A percentile compares a stretch with the other conserved stretches of the same genome.
Evolutionary conservation across 2,888 invertebrate genomes (phyloP).

Genomic region (Baccha elongata): DNA sequence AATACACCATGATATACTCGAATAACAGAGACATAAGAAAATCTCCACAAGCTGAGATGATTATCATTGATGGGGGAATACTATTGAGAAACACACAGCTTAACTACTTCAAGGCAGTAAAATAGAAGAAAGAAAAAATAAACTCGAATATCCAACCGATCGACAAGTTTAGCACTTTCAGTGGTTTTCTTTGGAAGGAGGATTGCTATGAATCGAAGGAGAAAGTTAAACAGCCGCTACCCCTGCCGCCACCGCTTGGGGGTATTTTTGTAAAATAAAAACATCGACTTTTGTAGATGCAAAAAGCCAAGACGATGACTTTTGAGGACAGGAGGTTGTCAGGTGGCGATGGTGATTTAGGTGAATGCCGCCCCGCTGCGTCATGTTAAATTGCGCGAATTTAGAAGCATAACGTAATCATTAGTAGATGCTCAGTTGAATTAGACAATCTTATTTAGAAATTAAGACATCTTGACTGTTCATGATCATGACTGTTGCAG

Average conservation of each 20-base stretch:
- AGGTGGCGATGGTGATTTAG: conserved; percentile 13
- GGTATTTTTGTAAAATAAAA: conserved; percentile 20
- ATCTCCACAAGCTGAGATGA: conserved; percentile 53
- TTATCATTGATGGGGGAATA: conserved; percentile 46
- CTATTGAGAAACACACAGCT: conserved; percentile 4
- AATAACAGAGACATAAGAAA: conserved; percentile 32
- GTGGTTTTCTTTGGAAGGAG: conserved; percentile 38
- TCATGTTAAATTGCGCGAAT: conserved; percentile 8
- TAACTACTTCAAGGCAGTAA: conserved; percentile 21
- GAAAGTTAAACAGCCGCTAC: conserved; percentile 54
- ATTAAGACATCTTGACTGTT: conserved; percentile 3
- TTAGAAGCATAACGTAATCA: background rate
- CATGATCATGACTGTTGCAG: too few relatives aligned
- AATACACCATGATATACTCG: background rate
- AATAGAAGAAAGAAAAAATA: conserved; percentile 29
- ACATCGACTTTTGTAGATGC: too few relatives aligned
- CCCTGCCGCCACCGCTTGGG: background rate
- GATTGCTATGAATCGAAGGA: conserved; percentile 43
- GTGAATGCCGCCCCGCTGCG: conserved; percentile 15
- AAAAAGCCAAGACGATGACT: conserved; percentile 32
- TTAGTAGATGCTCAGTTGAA: background rate
- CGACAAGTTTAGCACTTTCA: conserved; percentile 71
- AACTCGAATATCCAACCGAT: conserved; percentile 63
- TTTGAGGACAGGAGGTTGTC: conserved; percentile 21
- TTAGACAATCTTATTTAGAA: background rate